A percentile compares a stretch with the other conserved stretches of the same genome.
Evolutionary conservation across 2,888 invertebrate genomes (phyloP).

Genomic region (Sepioteuthis lessoniana): DNA sequence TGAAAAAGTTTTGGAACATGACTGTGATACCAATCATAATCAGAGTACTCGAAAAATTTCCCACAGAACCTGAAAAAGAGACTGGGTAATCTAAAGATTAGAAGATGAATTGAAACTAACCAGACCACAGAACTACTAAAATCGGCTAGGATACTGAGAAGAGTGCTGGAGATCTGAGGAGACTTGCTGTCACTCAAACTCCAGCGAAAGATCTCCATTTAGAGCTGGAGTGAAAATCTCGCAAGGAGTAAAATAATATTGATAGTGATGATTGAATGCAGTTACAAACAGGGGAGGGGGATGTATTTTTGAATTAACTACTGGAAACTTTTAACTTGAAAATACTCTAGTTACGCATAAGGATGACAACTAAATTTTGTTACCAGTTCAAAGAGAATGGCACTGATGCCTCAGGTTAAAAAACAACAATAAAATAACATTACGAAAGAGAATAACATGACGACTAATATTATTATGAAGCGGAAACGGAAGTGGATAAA

Average conservation of each 20-base stretch:
- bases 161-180: no score
- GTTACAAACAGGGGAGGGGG: background rate
- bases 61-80: no score
- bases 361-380: background rate
- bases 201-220: no score
- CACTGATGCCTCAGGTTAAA: background rate
- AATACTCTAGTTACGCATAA: background rate
- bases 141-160: no score
- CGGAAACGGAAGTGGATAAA: background rate
- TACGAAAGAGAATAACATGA: background rate
- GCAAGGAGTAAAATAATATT: background rate
- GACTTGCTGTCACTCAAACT: no score
- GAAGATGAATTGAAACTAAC: no score
- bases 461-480: background rate
- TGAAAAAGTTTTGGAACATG: no score
- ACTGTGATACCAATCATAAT: no score
- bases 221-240: no score
- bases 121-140: no score
- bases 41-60: no score
- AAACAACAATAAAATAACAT: background rate
- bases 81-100: no score
- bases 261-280: background rate
- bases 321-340: background rate
- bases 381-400: background rate
- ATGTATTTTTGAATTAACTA: background rate